These are phyloP conservation scores for Tachysurus vachellii DNA, from an alignment of 2,113 vertebrate genomes.

Conservation along the genomic window DNA sequence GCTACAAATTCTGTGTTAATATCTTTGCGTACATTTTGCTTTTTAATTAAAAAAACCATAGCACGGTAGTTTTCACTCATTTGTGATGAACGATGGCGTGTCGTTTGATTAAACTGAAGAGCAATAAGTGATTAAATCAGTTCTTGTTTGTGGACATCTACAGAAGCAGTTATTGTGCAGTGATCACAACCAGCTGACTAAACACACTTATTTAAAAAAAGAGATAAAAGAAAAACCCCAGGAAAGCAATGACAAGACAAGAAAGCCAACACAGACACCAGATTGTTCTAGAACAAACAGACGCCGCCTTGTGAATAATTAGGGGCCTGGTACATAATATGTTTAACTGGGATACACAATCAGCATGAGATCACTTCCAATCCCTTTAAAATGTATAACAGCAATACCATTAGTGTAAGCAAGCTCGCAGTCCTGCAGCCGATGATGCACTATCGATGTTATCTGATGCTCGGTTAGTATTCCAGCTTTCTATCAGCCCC, in stretches of 20 bases:
- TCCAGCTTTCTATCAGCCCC: neutral
- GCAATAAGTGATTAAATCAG: neutral
- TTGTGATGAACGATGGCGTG: neutral
- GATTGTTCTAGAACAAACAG: neutral
- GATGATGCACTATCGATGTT: neutral
- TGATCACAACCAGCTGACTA: conserved; percentile 44
- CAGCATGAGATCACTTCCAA: neutral
- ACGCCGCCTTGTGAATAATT: conserved; percentile 9
- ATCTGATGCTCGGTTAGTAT: neutral
- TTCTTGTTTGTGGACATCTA: neutral
- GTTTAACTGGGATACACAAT: neutral
- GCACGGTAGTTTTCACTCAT: neutral
- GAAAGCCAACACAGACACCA: neutral
- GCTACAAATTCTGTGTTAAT: neutral
- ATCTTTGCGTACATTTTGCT: neutral
- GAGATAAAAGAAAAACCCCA: conserved; percentile 23
- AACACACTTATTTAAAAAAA: conserved; percentile 29
- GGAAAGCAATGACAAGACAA: conserved; percentile 10
- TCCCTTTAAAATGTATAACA: neutral
- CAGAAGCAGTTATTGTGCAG: conserved; percentile 12
- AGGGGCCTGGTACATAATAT: neutral
- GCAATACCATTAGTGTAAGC: neutral
- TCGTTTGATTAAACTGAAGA: neutral
- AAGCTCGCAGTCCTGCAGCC: neutral
- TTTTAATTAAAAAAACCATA: neutral